Conservation (phyloP, 2,113 vertebrate genomes). For the Tiliqua scincoides region DNA sequence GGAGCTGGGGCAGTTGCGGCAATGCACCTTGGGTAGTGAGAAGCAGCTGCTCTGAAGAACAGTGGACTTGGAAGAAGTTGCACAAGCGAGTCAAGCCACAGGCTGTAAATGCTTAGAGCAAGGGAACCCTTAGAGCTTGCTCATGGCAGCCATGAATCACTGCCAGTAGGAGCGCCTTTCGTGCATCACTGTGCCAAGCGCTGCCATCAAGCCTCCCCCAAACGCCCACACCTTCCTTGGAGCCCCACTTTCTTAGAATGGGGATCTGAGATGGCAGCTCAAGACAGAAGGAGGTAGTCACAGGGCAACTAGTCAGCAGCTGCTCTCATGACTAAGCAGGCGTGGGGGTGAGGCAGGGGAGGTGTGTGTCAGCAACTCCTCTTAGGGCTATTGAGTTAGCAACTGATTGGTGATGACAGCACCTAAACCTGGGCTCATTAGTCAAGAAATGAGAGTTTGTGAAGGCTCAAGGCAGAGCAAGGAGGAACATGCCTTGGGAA, state of each 20-base stretch:
- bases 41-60: neutral
- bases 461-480: neutral
- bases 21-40: neutral
- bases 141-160: neutral
- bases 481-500: neutral
- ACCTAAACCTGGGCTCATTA: neutral
- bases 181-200: neutral
- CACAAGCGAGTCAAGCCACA: neutral
- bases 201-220: neutral
- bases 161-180: neutral
- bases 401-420: neutral
- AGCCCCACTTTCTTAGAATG: neutral
- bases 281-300: no score
- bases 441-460: neutral
- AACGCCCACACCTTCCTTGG: neutral
- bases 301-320: no score
- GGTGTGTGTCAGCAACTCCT: slow-evolving; percentile 8
- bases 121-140: no score
- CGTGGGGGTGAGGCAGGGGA: neutral
- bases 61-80: no score
- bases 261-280: neutral
- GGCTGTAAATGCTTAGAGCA: neutral
- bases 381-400: neutral
- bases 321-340: neutral
- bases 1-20: no score